Evolutionary conservation across 2,797 vertebrate genomes (phyloP).

Genomic region (Trachops cirrhosus): DNA sequence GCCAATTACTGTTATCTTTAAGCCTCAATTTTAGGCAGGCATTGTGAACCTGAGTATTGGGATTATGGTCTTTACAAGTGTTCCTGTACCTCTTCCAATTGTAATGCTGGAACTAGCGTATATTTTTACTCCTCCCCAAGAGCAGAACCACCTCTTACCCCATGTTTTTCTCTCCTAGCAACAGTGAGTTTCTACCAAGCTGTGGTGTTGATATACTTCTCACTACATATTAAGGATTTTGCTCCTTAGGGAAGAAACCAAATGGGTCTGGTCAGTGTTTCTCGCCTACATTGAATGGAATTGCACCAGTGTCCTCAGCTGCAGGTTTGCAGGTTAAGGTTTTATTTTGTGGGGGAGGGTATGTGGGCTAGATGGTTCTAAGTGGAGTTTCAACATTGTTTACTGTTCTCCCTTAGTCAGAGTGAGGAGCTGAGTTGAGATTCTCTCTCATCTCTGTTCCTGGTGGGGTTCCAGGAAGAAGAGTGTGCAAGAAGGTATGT

Average conservation of each 20-base stretch:
- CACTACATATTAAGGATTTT: neutral
- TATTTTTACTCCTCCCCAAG: neutral
- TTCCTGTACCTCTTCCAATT: neutral
- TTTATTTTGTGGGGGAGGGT: neutral
- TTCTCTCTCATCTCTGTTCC: neutral
- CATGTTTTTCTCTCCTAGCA: neutral
- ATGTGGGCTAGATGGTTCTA: neutral
- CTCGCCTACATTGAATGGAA: neutral
- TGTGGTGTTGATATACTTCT: neutral
- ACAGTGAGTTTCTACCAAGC: neutral
- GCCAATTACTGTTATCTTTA: neutral
- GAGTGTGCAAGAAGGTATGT: neutral
- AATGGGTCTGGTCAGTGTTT: neutral
- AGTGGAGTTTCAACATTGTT: neutral
- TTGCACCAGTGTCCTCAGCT: neutral
- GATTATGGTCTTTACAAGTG: neutral
- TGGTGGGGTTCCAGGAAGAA: neutral
- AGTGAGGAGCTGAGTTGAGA: neutral
- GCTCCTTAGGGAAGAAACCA: neutral
- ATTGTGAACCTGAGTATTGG: neutral
- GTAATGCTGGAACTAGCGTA: neutral
- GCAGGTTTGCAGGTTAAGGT: neutral
- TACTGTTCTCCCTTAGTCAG: neutral
- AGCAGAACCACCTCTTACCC: neutral
- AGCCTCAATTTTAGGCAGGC: neutral